A percentile compares a stretch with the other conserved stretches of the same genome.
Conservation (phyloP, 2,888 invertebrate species). For the Coelopa pilipes region DNA sequence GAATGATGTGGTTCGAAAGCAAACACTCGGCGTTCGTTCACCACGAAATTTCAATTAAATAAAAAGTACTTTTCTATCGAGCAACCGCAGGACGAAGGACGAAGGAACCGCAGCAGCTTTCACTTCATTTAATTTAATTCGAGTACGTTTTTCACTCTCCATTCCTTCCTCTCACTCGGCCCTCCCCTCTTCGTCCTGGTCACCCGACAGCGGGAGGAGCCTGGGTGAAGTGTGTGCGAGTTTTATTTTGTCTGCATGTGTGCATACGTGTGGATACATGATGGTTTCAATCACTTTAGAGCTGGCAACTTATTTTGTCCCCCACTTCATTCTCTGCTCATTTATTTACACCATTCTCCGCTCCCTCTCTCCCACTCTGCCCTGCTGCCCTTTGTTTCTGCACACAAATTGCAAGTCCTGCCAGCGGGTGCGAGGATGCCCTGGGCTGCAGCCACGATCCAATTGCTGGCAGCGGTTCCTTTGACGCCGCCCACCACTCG, state of each 20-base stretch:
- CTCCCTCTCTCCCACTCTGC: background rate
- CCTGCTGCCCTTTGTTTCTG: background rate
- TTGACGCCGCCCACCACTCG: too few relatives aligned
- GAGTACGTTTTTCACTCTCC: background rate
- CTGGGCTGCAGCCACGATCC: too few relatives aligned
- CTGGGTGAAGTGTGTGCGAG: background rate
- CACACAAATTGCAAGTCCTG: background rate
- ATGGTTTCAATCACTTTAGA: conserved; percentile 21
- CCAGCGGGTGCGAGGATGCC: background rate
- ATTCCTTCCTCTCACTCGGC: too few relatives aligned
- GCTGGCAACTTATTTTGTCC: conserved; percentile 14
- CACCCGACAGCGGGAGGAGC: background rate
- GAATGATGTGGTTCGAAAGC: background rate
- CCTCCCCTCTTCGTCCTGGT: background rate
- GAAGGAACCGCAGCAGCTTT: conserved; percentile 14
- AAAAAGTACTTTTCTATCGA: conserved; percentile 38
- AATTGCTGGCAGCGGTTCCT: too few relatives aligned
- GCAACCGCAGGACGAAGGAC: conserved; percentile 28
- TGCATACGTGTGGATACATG: background rate
- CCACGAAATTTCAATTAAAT: conserved; percentile 42
- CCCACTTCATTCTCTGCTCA: conserved; percentile 3
- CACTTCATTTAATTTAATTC: conserved; percentile 36
- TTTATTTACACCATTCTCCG: background rate
- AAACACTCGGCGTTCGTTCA: conserved; percentile 10
- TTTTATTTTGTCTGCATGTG: background rate